Percentiles rank a stretch among this genome's conserved stretches.
phyloP scores from a whole-genome alignment of 2,113 vertebrate genomes.

The Pleuronectes platessa region DNA sequence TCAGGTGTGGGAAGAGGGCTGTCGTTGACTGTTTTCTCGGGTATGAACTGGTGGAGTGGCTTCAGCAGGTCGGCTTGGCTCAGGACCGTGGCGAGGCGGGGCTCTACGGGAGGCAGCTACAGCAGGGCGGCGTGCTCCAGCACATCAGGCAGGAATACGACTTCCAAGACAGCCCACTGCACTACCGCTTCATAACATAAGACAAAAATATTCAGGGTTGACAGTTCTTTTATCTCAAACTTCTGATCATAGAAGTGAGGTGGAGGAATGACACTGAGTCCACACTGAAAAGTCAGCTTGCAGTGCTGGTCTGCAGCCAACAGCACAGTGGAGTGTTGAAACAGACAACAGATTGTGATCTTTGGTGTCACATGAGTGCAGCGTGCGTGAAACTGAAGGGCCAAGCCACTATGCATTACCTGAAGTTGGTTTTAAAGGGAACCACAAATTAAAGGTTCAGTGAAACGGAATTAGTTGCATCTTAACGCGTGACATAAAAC shows the following conservation, averaged over 20 bases:
- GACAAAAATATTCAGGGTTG: background rate
- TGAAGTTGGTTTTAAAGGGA: constrained; percentile 21
- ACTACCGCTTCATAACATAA: constrained; percentile 84
- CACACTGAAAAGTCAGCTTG: too few relatives aligned
- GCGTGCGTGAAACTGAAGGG: background rate
- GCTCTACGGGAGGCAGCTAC: constrained; percentile 87
- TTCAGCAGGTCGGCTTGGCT: constrained; percentile 91
- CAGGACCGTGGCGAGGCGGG: constrained; percentile 89
- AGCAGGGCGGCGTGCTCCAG: constrained; percentile 88
- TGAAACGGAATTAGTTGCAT: background rate
- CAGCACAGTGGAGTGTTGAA: background rate
- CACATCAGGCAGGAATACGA: constrained; percentile 87
- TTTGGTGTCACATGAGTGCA: background rate
- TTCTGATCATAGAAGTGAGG: too few relatives aligned
- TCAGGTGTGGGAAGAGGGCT: constrained; percentile 82
- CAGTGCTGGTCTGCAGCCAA: background rate
- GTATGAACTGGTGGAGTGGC: constrained; percentile 94
- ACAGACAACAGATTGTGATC: background rate
- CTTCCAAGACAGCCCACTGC: constrained; percentile 89
- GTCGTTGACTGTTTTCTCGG: constrained; percentile 89
- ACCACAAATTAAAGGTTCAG: background rate
- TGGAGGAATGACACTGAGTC: background rate
- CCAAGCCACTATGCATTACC: background rate
- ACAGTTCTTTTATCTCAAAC: too few relatives aligned
- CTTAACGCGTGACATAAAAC: background rate